Percentiles rank a stretch among this genome's conserved stretches.
Evolutionary conservation across 2,113 vertebrate genomes (phyloP).

Genomic region (Columba janthina): DNA sequence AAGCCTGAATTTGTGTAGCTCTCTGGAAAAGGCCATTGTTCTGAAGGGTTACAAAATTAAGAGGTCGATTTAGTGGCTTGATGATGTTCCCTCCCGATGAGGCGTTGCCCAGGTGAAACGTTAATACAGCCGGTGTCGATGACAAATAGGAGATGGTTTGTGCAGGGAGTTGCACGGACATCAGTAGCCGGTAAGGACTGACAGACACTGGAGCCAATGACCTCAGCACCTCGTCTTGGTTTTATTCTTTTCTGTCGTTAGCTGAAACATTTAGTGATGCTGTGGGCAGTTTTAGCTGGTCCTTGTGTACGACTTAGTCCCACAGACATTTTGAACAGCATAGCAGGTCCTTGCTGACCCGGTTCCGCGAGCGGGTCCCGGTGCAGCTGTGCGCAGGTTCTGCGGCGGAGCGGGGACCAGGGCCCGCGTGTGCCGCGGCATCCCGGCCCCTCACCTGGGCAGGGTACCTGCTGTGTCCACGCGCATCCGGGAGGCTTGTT

Average conservation of each 20-base stretch:
- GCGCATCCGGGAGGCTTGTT: background rate
- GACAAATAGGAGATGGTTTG: background rate
- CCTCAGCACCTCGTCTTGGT: background rate
- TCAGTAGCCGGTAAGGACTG: fast-evolving
- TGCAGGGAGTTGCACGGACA: background rate
- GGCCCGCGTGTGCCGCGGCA: background rate
- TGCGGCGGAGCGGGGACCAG: background rate
- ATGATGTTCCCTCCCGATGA: background rate
- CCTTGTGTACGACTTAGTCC: no score
- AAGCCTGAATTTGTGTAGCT: background rate
- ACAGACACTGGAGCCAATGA: background rate
- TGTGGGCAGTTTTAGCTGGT: background rate
- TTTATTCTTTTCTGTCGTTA: background rate
- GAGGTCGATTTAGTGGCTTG: background rate
- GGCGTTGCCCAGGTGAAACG: background rate
- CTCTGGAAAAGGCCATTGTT: background rate
- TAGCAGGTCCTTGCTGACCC: background rate
- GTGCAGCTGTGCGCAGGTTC: background rate
- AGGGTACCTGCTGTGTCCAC: no score
- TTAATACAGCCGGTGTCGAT: background rate
- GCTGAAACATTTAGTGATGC: background rate
- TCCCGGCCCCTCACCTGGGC: no score
- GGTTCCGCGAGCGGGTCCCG: background rate
- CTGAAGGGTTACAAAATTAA: background rate
- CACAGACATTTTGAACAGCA: background rate